Evolutionary conservation across 2,113 vertebrate genomes (phyloP).

Genomic region (Coregonus clupeaformis): DNA sequence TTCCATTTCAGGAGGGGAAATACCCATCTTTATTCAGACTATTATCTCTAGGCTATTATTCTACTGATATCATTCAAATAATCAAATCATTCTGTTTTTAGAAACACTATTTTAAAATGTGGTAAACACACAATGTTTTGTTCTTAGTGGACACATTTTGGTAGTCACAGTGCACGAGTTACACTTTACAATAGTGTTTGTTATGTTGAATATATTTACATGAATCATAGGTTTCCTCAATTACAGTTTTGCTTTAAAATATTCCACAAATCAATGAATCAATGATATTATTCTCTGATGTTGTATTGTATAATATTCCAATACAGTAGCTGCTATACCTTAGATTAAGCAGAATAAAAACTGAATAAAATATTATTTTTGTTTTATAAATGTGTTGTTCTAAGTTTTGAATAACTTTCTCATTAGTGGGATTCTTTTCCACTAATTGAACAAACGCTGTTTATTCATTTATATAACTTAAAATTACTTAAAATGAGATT

Average conservation of each 20-base stretch:
- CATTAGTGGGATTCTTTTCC: not conserved
- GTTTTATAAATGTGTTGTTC: not conserved
- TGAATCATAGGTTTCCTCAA: too few species aligned
- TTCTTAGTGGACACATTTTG: too few species aligned
- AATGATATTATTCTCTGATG: not conserved
- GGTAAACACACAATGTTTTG: too few species aligned
- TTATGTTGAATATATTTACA: too few species aligned
- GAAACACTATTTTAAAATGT: not conserved
- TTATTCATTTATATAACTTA: not conserved
- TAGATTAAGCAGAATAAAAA: not conserved
- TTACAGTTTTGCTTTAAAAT: too few species aligned
- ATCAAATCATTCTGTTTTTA: not conserved
- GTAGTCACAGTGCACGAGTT: too few species aligned
- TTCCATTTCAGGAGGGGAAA: slow-evolving; percentile 24
- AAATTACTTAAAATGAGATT: not conserved
- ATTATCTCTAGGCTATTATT: not conserved
- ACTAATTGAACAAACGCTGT: not conserved
- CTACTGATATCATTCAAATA: not conserved
- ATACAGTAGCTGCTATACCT: not conserved
- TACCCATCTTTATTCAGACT: not conserved
- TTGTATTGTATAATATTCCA: not conserved
- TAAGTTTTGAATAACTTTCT: not conserved
- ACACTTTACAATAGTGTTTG: too few species aligned
- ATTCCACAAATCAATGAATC: not conserved
- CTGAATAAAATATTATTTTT: not conserved